phyloP scores from a whole-genome alignment of 1,140 invertebrate species.

The Orius insidiosus region DNA sequence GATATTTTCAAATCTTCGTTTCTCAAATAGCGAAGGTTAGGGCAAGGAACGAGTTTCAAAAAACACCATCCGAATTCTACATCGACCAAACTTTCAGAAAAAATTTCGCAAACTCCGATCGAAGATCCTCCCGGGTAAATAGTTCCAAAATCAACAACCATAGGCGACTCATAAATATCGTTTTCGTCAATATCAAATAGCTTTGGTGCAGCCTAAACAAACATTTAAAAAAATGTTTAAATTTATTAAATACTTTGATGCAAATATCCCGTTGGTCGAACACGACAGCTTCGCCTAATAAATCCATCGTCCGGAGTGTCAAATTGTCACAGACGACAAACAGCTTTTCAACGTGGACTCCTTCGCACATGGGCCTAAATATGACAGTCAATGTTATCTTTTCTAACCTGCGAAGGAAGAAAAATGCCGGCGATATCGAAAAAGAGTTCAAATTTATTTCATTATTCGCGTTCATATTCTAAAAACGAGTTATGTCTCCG shows the following conservation, averaged over 20 bases:
- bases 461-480: background rate
- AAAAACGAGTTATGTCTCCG: background rate
- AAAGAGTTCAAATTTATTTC: background rate
- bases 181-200: conserved; percentile 1
- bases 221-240: background rate
- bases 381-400: background rate
- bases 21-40: no score
- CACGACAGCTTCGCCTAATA: conserved; percentile 5
- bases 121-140: background rate
- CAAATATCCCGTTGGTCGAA: background rate
- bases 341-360: conserved; percentile 2
- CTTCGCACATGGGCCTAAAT: background rate
- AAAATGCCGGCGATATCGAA: background rate
- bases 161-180: background rate
- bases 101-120: no score
- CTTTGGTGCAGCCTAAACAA: background rate
- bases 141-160: conserved; percentile 3
- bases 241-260: background rate
- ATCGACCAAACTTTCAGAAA: background rate
- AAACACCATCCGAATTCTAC: conserved; percentile 2
- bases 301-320: background rate
- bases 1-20: no score
- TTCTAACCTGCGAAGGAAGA: background rate
- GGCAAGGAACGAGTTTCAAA: background rate
- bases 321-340: conserved; percentile 7